Conservation (phyloP, 2,113 vertebrate species). For the Noctilio leporinus region DNA sequence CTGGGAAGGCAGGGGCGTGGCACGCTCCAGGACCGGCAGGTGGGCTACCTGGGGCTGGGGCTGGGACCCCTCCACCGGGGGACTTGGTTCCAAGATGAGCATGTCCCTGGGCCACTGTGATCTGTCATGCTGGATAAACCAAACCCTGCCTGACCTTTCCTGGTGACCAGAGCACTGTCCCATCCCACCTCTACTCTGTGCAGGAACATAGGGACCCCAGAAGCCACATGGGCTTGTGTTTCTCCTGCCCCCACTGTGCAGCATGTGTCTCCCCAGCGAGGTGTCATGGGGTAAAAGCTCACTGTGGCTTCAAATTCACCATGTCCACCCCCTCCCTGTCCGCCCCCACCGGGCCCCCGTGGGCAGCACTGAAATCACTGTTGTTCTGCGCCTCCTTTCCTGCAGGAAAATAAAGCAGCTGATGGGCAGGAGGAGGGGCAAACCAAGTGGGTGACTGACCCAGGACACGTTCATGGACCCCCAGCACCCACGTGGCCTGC, state of each 20-base stretch:
- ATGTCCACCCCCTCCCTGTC: not conserved
- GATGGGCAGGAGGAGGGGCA: not conserved
- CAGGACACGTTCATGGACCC: constrained; percentile 32
- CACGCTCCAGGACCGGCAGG: not conserved
- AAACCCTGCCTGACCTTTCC: not conserved
- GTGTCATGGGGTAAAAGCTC: not conserved
- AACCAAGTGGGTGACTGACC: too few relatives aligned
- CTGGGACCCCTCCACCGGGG: not conserved
- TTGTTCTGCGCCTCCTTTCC: not conserved
- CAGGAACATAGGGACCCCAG: not conserved
- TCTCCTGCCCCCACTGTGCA: not conserved
- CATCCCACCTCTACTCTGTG: not conserved
- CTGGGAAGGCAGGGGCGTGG: not conserved
- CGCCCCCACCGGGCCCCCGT: not conserved
- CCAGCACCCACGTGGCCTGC: constrained; percentile 22
- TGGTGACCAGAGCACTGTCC: not conserved
- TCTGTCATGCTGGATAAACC: too few relatives aligned
- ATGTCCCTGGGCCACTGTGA: not conserved
- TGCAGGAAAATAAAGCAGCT: constrained; percentile 38
- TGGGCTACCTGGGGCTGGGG: not conserved
- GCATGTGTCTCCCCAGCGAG: not conserved
- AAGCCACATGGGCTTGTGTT: not conserved
- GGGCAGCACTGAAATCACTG: constrained; percentile 10
- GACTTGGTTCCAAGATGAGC: not conserved
- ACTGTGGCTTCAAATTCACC: constrained; percentile 7